Base-by-base conservation (phyloP, 35 echinoderm and acorn worm genomes). In the Eucidaris tribuloides region DNA sequence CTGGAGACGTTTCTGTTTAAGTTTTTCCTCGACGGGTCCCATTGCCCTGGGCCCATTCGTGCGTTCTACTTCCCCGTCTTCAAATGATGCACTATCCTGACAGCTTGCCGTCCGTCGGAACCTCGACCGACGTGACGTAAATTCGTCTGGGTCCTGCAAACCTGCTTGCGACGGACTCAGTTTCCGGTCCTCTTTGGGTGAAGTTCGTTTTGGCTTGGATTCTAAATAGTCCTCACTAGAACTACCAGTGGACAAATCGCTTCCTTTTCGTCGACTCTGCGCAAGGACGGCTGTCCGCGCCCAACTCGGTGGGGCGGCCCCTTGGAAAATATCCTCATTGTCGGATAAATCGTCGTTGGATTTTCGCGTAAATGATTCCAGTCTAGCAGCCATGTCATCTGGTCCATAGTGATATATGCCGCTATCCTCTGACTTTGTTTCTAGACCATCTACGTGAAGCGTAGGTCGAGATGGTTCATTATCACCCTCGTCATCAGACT, bases 351-450 rank as follows among this genome's bases (percentile, higher is more conserved):
- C 92, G 19, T 94, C 91, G 13, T 81, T 70, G 5, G 60, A 82
- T 49, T 88, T 89, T 30, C 46, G 81, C 28, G 56, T 29, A 48
- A 85, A 46, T 41, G 77, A 40, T 40, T 84, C 91, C 22, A 89
- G 48, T 42, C 81, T 76, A 35, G 85, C 76, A 4, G 86, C 78
- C 27, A 78, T 63, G 58, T 92, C 90, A 7, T 92, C 90, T 23
- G 39, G 40, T 63, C 68, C 71, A 45, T 71, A 58, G n/a, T 94
- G 92, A 63, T 90, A 94, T 38, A 94, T 90, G 25, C 92, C 92
- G 78, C 92, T 94, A 66, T 94, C 92, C 30, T 94, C 92, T 24
- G 92, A 94, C 45, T 94, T 94, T 28, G 92, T 94, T 54, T 94
- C 92, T 22, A 81, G 49, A 4, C 92, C 92, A 82, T 94, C 92